phyloP scores from a whole-genome alignment of 2,888 invertebrate species.

The Villa cingulata region DNA sequence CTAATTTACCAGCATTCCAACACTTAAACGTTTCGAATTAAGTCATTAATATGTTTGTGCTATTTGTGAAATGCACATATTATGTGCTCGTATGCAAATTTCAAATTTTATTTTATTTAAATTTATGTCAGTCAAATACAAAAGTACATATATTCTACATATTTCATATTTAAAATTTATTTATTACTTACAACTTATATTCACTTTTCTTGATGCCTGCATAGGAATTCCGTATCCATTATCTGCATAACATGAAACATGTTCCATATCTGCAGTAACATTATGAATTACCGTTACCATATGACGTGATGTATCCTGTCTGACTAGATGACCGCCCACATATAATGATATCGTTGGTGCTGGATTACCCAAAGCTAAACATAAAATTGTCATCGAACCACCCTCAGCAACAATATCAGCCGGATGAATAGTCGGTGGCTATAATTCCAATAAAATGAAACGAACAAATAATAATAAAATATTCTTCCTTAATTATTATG shows the following conservation, averaged over 20 bases:
- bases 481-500: too few species aligned
- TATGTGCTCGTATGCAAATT: too few species aligned
- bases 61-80: too few species aligned
- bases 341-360: constrained; percentile 73
- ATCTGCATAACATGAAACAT: constrained; percentile 76
- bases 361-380: constrained; percentile 74
- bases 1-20: too few species aligned
- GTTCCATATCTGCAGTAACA: constrained; percentile 71
- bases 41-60: too few species aligned
- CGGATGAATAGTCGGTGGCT: constrained; percentile 75
- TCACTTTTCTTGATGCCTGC: constrained; percentile 67
- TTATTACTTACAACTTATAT: constrained; percentile 58
- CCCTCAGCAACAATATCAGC: constrained; percentile 72
- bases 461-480: too few species aligned
- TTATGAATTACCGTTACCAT: constrained; percentile 80
- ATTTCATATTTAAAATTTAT: not conserved
- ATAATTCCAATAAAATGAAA: too few species aligned
- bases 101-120: too few species aligned
- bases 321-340: constrained; percentile 56
- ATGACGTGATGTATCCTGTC: constrained; percentile 68
- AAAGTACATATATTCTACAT: too few species aligned
- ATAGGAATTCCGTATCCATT: constrained; percentile 79
- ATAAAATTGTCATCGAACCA: constrained; percentile 72
- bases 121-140: too few species aligned
- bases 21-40: too few species aligned